phyloP scores from a whole-genome alignment of 2,797 vertebrate species.

The Australoheros facetus region DNA sequence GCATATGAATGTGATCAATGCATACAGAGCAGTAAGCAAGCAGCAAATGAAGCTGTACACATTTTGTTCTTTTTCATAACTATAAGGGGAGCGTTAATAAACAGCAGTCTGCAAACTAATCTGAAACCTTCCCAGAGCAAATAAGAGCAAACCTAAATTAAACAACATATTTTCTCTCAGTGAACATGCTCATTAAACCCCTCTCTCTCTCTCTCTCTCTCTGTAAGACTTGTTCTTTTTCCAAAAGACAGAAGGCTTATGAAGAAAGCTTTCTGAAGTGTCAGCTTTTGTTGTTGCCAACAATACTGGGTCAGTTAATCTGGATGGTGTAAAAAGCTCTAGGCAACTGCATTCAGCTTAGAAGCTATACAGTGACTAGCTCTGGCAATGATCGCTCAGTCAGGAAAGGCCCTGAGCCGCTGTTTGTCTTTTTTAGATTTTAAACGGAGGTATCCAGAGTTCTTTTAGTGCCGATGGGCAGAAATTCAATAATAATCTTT shows the following conservation, averaged over 20 bases:
- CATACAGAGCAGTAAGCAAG: background rate
- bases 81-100: slow-evolving; percentile 15
- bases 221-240: slow-evolving; percentile 17
- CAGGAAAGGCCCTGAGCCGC: background rate
- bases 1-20: background rate
- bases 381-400: slow-evolving; percentile 15
- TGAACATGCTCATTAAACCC: slow-evolving; percentile 21
- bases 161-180: slow-evolving; percentile 13
- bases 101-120: background rate
- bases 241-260: slow-evolving; percentile 19
- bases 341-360: slow-evolving; percentile 7
- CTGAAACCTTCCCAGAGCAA: background rate
- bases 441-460: background rate
- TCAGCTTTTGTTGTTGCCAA: slow-evolving; percentile 52
- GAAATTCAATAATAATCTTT: background rate
- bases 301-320: slow-evolving; percentile 51
- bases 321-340: slow-evolving; percentile 31
- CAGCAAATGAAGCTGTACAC: slow-evolving; percentile 12
- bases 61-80: background rate
- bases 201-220: slow-evolving; percentile 5
- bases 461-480: background rate
- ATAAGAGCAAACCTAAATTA: slow-evolving; percentile 4
- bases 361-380: slow-evolving; percentile 1
- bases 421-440: background rate
- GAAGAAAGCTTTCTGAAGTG: slow-evolving; percentile 38